Evolutionary conservation across 2,113 vertebrate species (phyloP).

Genomic region (Danionella cerebrum): DNA sequence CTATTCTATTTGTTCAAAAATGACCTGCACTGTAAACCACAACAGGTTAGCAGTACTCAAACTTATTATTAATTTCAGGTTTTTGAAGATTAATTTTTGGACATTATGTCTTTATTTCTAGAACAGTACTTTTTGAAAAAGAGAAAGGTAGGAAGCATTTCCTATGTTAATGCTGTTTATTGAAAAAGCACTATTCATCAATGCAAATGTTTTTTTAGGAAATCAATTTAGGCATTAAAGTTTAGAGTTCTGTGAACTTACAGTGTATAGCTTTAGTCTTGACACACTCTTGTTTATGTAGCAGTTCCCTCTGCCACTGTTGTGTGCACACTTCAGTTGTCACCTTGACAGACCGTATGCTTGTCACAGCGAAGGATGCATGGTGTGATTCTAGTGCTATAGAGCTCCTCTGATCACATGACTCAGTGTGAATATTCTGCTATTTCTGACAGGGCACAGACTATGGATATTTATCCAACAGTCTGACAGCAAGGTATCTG

Average conservation of each 20-base stretch:
- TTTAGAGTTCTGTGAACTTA: neutral
- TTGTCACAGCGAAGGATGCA: neutral
- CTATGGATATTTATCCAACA: neutral
- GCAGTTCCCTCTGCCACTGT: neutral
- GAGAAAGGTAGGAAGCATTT: too few species aligned
- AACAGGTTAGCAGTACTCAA: too few species aligned
- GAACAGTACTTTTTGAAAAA: too few species aligned
- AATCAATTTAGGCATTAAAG: too few species aligned
- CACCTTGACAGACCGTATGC: neutral
- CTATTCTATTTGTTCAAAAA: too few species aligned
- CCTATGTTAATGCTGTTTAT: too few species aligned
- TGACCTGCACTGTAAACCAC: too few species aligned
- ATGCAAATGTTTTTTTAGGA: too few species aligned
- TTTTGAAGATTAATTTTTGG: too few species aligned
- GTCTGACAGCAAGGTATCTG: neutral
- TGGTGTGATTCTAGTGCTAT: neutral
- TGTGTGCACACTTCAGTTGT: neutral
- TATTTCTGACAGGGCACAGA: slow-evolving; percentile 26
- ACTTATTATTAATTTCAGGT: too few species aligned
- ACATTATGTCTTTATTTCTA: too few species aligned
- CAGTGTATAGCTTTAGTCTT: neutral
- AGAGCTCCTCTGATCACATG: slow-evolving; percentile 13
- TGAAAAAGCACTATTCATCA: too few species aligned
- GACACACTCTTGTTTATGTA: neutral
- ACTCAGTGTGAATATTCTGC: slow-evolving; percentile 7